Evolutionary conservation across 2,113 vertebrate genomes (phyloP).

Genomic region (Passer domesticus): DNA sequence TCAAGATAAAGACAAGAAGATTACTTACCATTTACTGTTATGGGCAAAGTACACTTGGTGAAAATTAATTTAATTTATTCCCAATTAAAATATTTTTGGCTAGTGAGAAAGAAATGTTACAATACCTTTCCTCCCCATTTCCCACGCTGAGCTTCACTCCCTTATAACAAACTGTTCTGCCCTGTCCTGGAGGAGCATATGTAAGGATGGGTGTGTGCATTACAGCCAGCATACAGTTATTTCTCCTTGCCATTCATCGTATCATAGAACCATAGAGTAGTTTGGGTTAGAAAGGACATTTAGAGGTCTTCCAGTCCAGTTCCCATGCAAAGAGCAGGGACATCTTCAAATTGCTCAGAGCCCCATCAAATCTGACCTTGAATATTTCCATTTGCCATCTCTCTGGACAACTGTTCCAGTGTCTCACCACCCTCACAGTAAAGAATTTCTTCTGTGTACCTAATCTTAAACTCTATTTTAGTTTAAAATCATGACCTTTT

Average conservation of each 20-base stretch:
- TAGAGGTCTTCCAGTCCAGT: not conserved
- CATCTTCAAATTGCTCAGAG: not conserved
- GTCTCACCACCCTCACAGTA: not conserved
- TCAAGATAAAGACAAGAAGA: not conserved
- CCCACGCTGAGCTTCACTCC: not conserved
- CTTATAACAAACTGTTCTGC: not conserved
- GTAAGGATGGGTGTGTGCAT: not conserved
- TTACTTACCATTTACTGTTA: not conserved
- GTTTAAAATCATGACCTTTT: not conserved
- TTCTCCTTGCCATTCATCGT: not conserved
- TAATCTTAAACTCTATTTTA: not conserved
- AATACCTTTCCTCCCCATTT: not conserved
- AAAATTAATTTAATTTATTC: not conserved
- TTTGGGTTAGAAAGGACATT: not conserved
- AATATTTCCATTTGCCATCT: not conserved
- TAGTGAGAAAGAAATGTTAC: not conserved
- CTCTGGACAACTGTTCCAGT: not conserved
- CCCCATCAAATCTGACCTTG: not conserved
- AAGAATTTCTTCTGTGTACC: not conserved
- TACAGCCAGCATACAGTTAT: not conserved
- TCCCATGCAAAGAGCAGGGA: not conserved
- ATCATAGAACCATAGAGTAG: not conserved
- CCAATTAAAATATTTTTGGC: not conserved
- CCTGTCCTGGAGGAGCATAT: not conserved
- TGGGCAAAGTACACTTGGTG: not conserved